Percentiles rank a stretch among this genome's conserved stretches.
Evolutionary conservation across 1,140 invertebrate genomes (phyloP).

Genomic region (Frieseomelitta varia): DNA sequence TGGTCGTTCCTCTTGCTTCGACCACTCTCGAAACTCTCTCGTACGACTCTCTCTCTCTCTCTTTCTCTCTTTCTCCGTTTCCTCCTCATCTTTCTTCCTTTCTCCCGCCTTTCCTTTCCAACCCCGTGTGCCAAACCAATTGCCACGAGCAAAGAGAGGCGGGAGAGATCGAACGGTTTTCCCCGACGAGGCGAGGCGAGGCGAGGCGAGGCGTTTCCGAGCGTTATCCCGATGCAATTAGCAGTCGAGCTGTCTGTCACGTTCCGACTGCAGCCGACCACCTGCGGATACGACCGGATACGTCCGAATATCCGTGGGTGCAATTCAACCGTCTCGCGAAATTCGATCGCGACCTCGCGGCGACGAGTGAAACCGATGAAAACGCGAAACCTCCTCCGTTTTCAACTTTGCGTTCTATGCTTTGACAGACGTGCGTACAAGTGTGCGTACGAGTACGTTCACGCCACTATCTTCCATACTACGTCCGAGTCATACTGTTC

Average conservation of each 20-base stretch:
- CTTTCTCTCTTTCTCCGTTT: constrained; percentile 8
- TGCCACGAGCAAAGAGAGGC: constrained; percentile 54
- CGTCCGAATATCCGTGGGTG: constrained; percentile 59
- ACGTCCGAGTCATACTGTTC: too few relatives aligned
- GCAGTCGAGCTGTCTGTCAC: constrained; percentile 66
- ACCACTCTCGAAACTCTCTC: constrained; percentile 56
- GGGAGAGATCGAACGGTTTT: constrained; percentile 67
- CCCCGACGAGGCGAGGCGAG: constrained; percentile 34
- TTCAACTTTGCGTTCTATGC: background rate
- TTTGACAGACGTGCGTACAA: too few relatives aligned
- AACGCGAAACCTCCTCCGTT: background rate
- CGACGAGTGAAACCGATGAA: constrained; percentile 23
- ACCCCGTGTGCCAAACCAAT: constrained; percentile 52
- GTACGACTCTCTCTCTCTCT: constrained; percentile 23
- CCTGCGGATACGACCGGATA: constrained; percentile 45
- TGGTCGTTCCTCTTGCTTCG: constrained; percentile 34
- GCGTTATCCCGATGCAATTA: constrained; percentile 73
- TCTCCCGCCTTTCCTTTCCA: constrained; percentile 23
- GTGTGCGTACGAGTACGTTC: too few relatives aligned
- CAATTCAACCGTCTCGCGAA: constrained; percentile 26
- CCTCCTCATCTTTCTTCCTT: constrained; percentile 38
- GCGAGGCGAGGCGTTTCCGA: constrained; percentile 20
- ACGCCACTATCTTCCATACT: too few relatives aligned
- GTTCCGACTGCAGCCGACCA: constrained; percentile 37
- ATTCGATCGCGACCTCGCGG: constrained; percentile 14